Evolutionary conservation across 2,888 invertebrate genomes (phyloP), one percentile per base, ranked within the genome.

Genomic region (Tillus elongatus): DNA sequence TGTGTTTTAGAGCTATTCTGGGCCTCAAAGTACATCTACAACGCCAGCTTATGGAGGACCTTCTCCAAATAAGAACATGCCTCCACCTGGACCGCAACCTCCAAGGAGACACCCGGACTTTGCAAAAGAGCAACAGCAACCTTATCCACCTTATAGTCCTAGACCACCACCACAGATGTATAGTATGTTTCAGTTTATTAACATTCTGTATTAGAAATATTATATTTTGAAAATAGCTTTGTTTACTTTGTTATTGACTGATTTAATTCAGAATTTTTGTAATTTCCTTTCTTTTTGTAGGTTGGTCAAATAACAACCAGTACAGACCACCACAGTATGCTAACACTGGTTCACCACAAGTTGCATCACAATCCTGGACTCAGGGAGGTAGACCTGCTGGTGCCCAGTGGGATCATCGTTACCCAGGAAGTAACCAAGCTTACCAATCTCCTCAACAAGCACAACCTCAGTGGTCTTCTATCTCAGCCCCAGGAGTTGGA

Each of bases 61-160:
- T 30, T 60, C 67, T 32, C 55, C 67, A 15, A 73, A 69, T 53
- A 75, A 74, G 55, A 70, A 69, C 48, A 71, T 75, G 70, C 76
- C 76, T 28, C 74, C 77, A 32, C 74, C 81, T 55, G 72, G 75
- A 46, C 77, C 79, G 33, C 80, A 82, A 52, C 82, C 81, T 30
- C 82, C 82, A 16, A 73, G 85, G 51, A 71, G 86, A 55, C 86
- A 85, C 71, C 86, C 85, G 36, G 85, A 85, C 68, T 86, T 85
- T 70, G 77, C 79, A 53, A 84, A 84, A 69, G 84, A 85, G 58
- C 73, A 69, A 56, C 78, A 75, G 60, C 54, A 70, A 58, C 74
- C 74, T 45, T 77, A 76, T 64, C 72, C 77, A 41, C 74, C 75
- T 42, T 80, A 78, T 61, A 73, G 72, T 52, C 24, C 24, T 19